These are phyloP conservation scores for Pangasius krempfi DNA, from an alignment of 2,797 vertebrate species.

Conservation along the genomic window DNA sequence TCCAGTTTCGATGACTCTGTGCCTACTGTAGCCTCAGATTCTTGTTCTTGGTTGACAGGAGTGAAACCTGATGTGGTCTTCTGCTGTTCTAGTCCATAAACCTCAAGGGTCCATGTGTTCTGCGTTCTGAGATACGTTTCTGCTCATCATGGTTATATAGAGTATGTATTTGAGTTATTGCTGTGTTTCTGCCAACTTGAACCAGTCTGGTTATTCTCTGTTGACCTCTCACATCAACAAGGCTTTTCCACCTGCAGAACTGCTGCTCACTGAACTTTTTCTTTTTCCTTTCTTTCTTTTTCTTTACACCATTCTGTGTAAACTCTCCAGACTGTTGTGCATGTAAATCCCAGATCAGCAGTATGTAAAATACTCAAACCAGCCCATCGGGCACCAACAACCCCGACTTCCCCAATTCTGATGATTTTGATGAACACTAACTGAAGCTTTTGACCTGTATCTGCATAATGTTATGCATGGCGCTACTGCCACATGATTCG, in stretches of 20 bases:
- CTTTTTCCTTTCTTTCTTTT: neutral
- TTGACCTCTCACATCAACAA: neutral
- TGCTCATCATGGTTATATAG: neutral
- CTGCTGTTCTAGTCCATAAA: neutral
- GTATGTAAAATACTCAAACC: neutral
- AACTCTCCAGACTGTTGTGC: neutral
- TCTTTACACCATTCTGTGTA: neutral
- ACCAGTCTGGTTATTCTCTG: neutral
- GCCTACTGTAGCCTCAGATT: neutral
- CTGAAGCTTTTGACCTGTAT: neutral
- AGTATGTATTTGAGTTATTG: neutral
- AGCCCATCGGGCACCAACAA: neutral
- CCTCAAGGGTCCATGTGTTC: neutral
- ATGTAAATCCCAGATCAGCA: neutral
- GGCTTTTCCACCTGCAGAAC: no score
- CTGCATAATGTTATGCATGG: neutral
- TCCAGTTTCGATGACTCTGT: neutral
- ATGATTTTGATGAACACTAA: neutral
- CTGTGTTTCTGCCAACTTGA: neutral
- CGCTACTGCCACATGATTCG: neutral
- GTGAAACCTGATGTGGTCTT: neutral
- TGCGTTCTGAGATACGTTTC: neutral
- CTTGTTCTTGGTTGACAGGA: neutral
- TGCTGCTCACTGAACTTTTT: neutral
- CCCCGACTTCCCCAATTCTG: neutral